Base-by-base conservation (phyloP, 2,113 vertebrate genomes). In the Microcebus jonahi region DNA sequence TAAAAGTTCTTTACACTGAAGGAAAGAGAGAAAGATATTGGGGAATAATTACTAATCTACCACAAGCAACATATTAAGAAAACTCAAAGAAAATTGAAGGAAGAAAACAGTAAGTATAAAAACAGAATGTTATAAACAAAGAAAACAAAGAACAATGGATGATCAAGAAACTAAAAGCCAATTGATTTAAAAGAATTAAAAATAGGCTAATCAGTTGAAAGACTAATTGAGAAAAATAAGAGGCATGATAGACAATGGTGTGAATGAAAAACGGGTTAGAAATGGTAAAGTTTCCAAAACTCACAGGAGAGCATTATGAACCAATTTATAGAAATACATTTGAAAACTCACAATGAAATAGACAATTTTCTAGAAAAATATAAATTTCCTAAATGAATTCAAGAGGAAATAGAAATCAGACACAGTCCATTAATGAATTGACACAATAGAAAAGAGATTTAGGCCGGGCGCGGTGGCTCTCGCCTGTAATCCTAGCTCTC, bases 1-100 rank as follows among this genome's bases (percentile, higher is more conserved):
- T 96, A 93, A 70, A 90, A 76, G 25, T 89, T 42, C n/a, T 5
- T 77, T 61, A 77, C 75, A 77, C n/a, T 42, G 27, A 94, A 79
- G 50, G 53, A 81, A 81, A 48, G 34, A 7, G 7, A 68, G 50
- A 20, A 71, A 27, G 27, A 39, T 50, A 36, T 39, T 48, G 48
- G 14, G 70, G 13, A 61, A 45, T 10, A 55, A 86, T 71, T 81
- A 31, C 53, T 50, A 50, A n/a, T 71, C 34, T 88, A 31, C 11
- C 29, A 55, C 50, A 88, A 80, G 10, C 34, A 59, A 70, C 57
- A 42, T 68, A 42, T 87, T 77, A 88, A 70, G 61, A 89, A 88
- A 89, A 88, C 76, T 63, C 53, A 39, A 71, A 70, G 61, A 67
- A 67, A 57, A 75, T 42, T 59, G 39, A 82, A 61, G 23, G 65